These are phyloP conservation scores for Liasis olivaceus DNA, from an alignment of 2,797 vertebrate genomes.

Conservation along the genomic window DNA sequence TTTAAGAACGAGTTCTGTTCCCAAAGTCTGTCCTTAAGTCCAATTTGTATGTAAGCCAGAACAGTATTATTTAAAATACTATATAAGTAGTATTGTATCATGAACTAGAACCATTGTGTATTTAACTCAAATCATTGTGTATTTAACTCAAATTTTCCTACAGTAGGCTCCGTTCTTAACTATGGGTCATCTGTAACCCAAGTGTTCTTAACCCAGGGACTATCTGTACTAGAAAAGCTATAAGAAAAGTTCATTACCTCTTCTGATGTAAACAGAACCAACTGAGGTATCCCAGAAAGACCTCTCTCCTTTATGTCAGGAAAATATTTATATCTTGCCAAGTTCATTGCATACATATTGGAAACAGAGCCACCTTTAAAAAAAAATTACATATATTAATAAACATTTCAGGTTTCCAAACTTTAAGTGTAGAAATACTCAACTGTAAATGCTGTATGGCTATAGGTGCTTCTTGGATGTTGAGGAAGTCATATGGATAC, in stretches of 20 bases:
- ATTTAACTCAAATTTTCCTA: too few species aligned
- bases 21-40: too few species aligned
- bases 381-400: neutral
- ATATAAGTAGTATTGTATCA: too few species aligned
- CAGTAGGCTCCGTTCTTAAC: too few species aligned
- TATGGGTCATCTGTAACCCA: too few species aligned
- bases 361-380: constrained; percentile 85
- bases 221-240: constrained; percentile 19
- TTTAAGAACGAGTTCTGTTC: too few species aligned
- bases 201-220: too few species aligned
- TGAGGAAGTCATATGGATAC: neutral
- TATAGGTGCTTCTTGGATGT: neutral
- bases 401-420: neutral
- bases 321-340: constrained; percentile 81
- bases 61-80: too few species aligned
- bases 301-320: constrained; percentile 85
- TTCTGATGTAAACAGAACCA: constrained; percentile 83
- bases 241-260: constrained; percentile 76
- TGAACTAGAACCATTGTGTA: too few species aligned
- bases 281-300: constrained; percentile 76
- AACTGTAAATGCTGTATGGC: neutral
- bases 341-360: constrained; percentile 88
- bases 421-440: neutral
- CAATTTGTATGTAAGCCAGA: too few species aligned
- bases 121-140: too few species aligned